Base-by-base conservation (phyloP, 2,113 vertebrate genomes). In the Oreochromis aureus region DNA sequence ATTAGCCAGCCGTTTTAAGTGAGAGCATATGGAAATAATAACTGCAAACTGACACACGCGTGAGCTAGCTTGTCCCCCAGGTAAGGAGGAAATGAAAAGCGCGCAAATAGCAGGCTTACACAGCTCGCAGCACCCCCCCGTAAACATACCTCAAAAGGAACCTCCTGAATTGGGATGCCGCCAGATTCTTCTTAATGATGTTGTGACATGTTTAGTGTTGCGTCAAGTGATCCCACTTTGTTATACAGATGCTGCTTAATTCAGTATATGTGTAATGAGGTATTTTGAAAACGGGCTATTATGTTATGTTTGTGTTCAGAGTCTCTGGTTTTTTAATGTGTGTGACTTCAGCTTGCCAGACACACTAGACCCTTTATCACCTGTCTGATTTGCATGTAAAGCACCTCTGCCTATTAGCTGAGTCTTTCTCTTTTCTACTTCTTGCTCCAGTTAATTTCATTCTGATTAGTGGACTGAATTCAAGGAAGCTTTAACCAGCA, bases 1-100 rank as follows among this genome's bases (percentile, higher is more conserved):
- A 96, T 96, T 96, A 96, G 92, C 93, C 91, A 87, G 89, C 66
- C 90, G 71, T 94, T 95, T 95, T 95, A 95, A 96, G 90, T 93
- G 91, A 93, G 91, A 94, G 92, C 90, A 92, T 91, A 95, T 92
- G 94, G 94, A 94, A 95, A 96, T 94, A 94, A 93, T 92, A 93
- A 94, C 80, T 44, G 56, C 87, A 84, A 94, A 92, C 88, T 86
- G 90, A 91, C 92, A 92, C 87, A 84, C 24, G 90, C 84, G 11
- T 61, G 27, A 83, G 90, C 63, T 32, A 4, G 84, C 78, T 84
- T 73, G 91, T 95, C 94, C 90, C 88, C 54, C 90, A 95, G 94
- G 95, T 94, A 89, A 82, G 80, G 19, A 66, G 63, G 86, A 85
- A 81, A 82, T 86, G 79, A 92, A 89, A 94, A 90, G 90, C 76